phyloP scores from a whole-genome alignment of 2,113 vertebrate genomes.

The Chunga burmeisteri region DNA sequence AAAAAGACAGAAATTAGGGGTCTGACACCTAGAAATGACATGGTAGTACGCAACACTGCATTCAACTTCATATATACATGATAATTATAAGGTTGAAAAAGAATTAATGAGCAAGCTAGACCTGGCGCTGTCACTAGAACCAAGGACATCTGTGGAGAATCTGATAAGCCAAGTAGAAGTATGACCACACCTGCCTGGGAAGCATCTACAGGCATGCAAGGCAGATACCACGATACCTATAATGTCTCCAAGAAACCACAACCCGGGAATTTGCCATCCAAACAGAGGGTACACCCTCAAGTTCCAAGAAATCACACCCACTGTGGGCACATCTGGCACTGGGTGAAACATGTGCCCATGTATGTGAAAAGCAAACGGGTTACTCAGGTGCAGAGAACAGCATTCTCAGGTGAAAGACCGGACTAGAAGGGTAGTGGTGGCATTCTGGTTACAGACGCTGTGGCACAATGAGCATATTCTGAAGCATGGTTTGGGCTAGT shows the following conservation, averaged over 20 bases:
- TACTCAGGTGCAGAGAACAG: not conserved
- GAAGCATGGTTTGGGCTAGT: not conserved
- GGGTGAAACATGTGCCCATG: not conserved
- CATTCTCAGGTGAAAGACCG: not conserved
- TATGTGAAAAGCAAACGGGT: not conserved
- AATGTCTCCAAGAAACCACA: constrained; percentile 49
- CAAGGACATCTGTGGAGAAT: constrained; percentile 35
- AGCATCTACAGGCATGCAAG: constrained; percentile 51
- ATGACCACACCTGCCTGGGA: constrained; percentile 42
- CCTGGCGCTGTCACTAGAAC: constrained; percentile 26
- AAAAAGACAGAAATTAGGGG: constrained; percentile 23
- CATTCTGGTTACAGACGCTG: not conserved
- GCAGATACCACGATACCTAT: constrained; percentile 38
- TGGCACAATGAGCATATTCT: not conserved
- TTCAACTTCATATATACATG: not conserved
- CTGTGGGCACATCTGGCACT: constrained; percentile 2
- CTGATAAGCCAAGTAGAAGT: constrained; percentile 52
- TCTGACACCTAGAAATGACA: constrained; percentile 59
- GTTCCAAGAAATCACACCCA: constrained; percentile 56
- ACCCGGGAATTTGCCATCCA: constrained; percentile 19
- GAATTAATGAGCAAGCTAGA: constrained; percentile 51
- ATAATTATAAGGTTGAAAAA: constrained; percentile 50
- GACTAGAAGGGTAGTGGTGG: not conserved
- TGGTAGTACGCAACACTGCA: not conserved
- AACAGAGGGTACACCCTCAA: constrained; percentile 43